Evolutionary conservation across 2,888 invertebrate genomes (phyloP).

Genomic region (Epirrhoe alternata): DNA sequence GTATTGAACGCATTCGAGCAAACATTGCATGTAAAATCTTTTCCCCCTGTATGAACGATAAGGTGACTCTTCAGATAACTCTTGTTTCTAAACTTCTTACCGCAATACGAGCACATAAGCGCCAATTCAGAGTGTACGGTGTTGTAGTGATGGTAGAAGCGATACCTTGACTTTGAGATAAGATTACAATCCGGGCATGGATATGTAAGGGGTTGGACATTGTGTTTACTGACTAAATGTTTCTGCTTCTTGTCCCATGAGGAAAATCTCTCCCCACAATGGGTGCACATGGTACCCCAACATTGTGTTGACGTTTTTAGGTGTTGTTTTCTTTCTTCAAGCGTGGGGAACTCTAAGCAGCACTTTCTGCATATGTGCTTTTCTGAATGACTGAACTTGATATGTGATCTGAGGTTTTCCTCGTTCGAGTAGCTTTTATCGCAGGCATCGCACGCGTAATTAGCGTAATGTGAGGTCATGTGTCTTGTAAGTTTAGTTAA

Average conservation of each 20-base stretch:
- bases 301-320: slow-evolving; percentile 27
- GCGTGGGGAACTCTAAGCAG: slow-evolving; percentile 24
- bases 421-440: slow-evolving; percentile 33
- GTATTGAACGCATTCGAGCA: slow-evolving; percentile 42
- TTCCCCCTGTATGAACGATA: slow-evolving; percentile 18
- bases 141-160: slow-evolving; percentile 14
- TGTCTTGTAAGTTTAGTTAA: slow-evolving; percentile 48
- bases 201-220: slow-evolving; percentile 28
- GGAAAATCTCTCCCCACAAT: slow-evolving; percentile 40
- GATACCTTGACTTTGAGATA: slow-evolving; percentile 9
- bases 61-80: slow-evolving; percentile 8
- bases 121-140: slow-evolving; percentile 17
- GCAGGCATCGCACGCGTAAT: slow-evolving; percentile 46
- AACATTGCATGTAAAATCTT: slow-evolving; percentile 20
- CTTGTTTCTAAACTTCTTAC: slow-evolving; percentile 16
- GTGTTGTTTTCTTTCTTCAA: slow-evolving; percentile 31
- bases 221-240: slow-evolving; percentile 45
- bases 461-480: slow-evolving; percentile 45
- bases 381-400: slow-evolving; percentile 30
- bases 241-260: slow-evolving; percentile 26
- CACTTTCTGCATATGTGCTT: slow-evolving; percentile 36
- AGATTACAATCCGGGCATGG: slow-evolving; percentile 25
- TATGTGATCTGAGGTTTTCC: slow-evolving; percentile 26
- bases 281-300: slow-evolving; percentile 27
- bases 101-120: slow-evolving; percentile 26